Evolutionary conservation across 2,888 invertebrate species (phyloP).

Genomic region (Callyntrura guangdongensis): DNA sequence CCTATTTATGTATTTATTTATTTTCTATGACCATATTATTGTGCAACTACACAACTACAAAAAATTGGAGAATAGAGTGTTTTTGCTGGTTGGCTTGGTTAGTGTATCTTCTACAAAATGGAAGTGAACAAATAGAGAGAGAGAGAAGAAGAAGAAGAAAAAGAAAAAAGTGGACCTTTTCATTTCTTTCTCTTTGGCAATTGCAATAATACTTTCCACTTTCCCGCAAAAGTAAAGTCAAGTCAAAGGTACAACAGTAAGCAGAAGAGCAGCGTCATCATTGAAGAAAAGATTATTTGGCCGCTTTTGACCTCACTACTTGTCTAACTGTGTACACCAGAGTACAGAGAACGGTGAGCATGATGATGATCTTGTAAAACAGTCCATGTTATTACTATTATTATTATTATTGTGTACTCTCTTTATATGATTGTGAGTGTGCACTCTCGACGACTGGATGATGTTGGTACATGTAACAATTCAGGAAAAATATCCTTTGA

Average conservation of each 20-base stretch:
- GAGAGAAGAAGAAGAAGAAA: not conserved
- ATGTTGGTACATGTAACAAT: conserved; percentile 56
- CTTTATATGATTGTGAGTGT: conserved; percentile 51
- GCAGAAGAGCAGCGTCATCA: conserved; percentile 40
- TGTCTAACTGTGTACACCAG: conserved; percentile 24
- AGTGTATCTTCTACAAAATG: not conserved
- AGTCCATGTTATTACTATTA: conserved; percentile 59
- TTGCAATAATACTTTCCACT: conserved; percentile 38
- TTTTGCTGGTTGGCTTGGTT: conserved; percentile 51
- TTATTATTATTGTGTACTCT: conserved; percentile 49
- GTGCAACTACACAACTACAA: conserved; percentile 20
- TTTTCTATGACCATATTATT: conserved; percentile 59
- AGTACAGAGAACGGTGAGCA: conserved; percentile 30
- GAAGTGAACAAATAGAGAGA: conserved; percentile 58
- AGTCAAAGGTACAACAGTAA: conserved; percentile 58
- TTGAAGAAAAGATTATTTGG: conserved; percentile 67
- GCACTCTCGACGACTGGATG: conserved; percentile 2
- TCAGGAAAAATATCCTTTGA: conserved; percentile 50
- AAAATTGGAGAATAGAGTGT: conserved; percentile 42
- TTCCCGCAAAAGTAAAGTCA: conserved; percentile 32
- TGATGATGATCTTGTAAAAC: conserved; percentile 57
- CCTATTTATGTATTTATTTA: conserved; percentile 59
- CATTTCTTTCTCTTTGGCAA: conserved; percentile 49
- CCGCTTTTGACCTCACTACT: conserved; percentile 52
- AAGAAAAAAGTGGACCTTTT: conserved; percentile 56